Percentiles rank a stretch among this genome's conserved stretches.
Conservation (phyloP, 1,140 invertebrate genomes). For the Aphidius ervi region DNA sequence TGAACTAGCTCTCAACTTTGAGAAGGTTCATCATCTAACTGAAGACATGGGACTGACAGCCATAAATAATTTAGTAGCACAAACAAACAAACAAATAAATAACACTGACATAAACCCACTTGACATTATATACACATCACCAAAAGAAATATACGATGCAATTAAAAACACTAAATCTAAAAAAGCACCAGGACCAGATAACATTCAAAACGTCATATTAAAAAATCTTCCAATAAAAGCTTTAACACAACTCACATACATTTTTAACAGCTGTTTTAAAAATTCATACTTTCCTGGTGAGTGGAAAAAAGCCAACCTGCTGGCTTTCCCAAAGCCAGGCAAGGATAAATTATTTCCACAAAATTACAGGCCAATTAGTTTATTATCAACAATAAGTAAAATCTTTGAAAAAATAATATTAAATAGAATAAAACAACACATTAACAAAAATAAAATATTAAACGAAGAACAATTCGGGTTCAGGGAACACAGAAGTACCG, state of each 20-base stretch:
- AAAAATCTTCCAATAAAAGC: slow-evolving; percentile 28
- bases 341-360: slow-evolving; percentile 32
- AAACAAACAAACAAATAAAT: no score
- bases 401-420: slow-evolving; percentile 34
- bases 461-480: neutral
- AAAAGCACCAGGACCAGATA: no score
- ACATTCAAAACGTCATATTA: slow-evolving; percentile 10
- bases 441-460: slow-evolving; percentile 13
- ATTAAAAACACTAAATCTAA: no score
- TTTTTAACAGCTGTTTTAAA: slow-evolving; percentile 29
- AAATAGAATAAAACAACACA: slow-evolving; percentile 24
- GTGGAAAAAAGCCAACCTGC: slow-evolving; percentile 32
- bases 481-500: no score
- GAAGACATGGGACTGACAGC: neutral
- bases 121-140: no score
- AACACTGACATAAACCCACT: no score
- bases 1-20: slow-evolving; percentile 7
- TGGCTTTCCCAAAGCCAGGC: slow-evolving; percentile 30
- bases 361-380: slow-evolving; percentile 40
- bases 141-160: no score
- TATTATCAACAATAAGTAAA: slow-evolving; percentile 36
- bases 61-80: no score
- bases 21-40: slow-evolving; percentile 13
- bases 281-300: slow-evolving; percentile 25
- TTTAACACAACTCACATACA: slow-evolving; percentile 24